Conservation (phyloP, 2,888 invertebrate species). For the Argyra leucocephala region DNA sequence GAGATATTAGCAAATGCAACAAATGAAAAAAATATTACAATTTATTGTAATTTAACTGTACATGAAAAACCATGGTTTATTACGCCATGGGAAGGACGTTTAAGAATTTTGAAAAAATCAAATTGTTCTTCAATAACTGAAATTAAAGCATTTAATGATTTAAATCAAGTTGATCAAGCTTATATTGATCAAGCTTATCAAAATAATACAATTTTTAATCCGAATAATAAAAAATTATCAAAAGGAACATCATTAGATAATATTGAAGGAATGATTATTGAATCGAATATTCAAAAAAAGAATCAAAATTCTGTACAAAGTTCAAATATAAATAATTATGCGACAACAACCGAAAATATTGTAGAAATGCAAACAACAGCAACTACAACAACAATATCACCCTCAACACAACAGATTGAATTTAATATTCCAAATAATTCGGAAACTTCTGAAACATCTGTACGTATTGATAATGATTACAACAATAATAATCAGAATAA, state of each 20-base stretch:
- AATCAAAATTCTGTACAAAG: background rate
- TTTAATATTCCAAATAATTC: background rate
- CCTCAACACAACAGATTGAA: background rate
- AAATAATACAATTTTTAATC: conserved; percentile 37
- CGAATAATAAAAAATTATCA: conserved; percentile 35
- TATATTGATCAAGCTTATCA: conserved; percentile 33
- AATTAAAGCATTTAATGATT: conserved; percentile 16
- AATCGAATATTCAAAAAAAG: background rate
- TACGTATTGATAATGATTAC: background rate
- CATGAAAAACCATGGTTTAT: conserved; percentile 58
- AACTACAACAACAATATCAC: background rate
- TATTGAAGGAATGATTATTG: background rate
- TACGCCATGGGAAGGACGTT: conserved; percentile 49
- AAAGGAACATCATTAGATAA: conserved; percentile 17
- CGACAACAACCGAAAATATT: conserved; percentile 11
- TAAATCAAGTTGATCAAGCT: conserved; percentile 27
- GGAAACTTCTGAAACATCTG: background rate
- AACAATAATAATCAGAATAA: background rate
- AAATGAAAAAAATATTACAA: conserved; percentile 33
- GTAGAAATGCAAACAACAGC: background rate
- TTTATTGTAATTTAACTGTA: conserved; percentile 52
- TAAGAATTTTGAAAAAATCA: conserved; percentile 52
- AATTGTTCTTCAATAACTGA: conserved; percentile 49
- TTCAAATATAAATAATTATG: background rate
- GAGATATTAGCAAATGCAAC: conserved; percentile 38